Percentiles rank a stretch among this genome's conserved stretches.
Conservation (phyloP, 2,888 invertebrate species). For the Didymodactylos carnosus region DNA sequence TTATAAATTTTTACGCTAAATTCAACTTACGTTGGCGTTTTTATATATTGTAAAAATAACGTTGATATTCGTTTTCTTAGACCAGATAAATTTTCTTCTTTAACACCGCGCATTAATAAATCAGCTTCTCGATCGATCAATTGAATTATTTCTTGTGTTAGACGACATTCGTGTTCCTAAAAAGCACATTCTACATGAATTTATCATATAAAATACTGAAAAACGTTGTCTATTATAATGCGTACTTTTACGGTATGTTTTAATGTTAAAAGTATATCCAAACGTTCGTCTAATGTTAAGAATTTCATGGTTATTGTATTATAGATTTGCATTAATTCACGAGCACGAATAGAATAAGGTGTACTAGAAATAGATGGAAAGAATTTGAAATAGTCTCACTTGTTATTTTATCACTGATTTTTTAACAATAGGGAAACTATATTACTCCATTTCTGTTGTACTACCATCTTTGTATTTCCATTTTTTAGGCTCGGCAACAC, state of each 20-base stretch:
- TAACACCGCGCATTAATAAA: slow-evolving; percentile 46
- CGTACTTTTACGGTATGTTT: slow-evolving; percentile 45
- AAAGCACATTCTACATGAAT: background rate
- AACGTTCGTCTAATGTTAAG: slow-evolving; percentile 44
- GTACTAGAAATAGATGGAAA: slow-evolving; percentile 55
- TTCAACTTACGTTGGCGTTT: slow-evolving; percentile 34
- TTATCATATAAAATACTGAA: background rate
- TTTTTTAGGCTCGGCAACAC: slow-evolving; percentile 20
- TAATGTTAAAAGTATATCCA: slow-evolving; percentile 50
- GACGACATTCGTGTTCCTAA: slow-evolving; percentile 35
- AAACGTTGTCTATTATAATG: background rate
- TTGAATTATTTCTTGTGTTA: slow-evolving; percentile 39
- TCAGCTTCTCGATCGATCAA: slow-evolving; percentile 53
- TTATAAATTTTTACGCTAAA: too few species aligned
- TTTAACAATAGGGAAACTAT: background rate
- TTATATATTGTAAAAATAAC: slow-evolving; percentile 36
- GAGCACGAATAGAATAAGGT: slow-evolving; percentile 55
- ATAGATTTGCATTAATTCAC: slow-evolving; percentile 53
- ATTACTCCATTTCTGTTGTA: slow-evolving; percentile 8
- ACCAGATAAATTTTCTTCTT: slow-evolving; percentile 43
- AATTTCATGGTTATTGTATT: slow-evolving; percentile 44
- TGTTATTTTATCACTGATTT: slow-evolving; percentile 40
- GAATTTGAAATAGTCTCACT: slow-evolving; percentile 55
- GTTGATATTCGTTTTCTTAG: slow-evolving; percentile 48
- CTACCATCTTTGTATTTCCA: slow-evolving; percentile 12